Percentiles rank a stretch among this genome's conserved stretches.
Conservation (phyloP, 2,888 invertebrate genomes). For the Hesperia comma region DNA sequence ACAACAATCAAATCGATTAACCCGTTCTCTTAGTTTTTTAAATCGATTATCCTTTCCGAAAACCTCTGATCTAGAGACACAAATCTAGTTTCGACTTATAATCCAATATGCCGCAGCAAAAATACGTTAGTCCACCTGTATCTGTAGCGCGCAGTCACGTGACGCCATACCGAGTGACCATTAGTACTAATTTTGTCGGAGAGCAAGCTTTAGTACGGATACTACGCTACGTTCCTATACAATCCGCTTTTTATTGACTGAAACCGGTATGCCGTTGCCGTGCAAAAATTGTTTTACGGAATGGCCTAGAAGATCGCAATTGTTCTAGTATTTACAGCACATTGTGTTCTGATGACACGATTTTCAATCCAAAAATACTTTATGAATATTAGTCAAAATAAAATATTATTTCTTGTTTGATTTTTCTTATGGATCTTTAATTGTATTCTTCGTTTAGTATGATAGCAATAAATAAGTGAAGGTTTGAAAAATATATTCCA, state of each 20-base stretch:
- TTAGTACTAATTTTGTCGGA: constrained; percentile 63
- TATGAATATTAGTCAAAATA: too few relatives aligned
- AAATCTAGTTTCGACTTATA: constrained; percentile 64
- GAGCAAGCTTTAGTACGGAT: constrained; percentile 46
- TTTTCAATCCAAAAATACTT: neutral
- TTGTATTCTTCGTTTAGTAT: neutral
- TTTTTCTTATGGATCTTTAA: too few relatives aligned
- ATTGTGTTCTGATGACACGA: neutral
- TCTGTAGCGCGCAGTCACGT: constrained; percentile 59
- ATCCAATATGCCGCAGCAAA: constrained; percentile 67
- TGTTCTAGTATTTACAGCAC: constrained; percentile 1
- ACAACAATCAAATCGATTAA: too few relatives aligned
- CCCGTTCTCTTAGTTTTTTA: too few relatives aligned
- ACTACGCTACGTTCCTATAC: constrained; percentile 40
- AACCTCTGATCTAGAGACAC: constrained; percentile 41
- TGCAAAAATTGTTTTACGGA: constrained; percentile 11
- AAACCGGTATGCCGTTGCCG: constrained; percentile 2
- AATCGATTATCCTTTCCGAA: neutral
- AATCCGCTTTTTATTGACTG: constrained; percentile 21
- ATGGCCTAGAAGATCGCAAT: constrained; percentile 6
- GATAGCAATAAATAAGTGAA: neutral
- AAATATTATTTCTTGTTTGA: too few relatives aligned
- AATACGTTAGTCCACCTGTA: constrained; percentile 66
- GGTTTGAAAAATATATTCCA: constrained; percentile 54
- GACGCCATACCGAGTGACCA: constrained; percentile 55